phyloP scores from a whole-genome alignment of 2,888 invertebrate species.

The Gortyna flavago region DNA sequence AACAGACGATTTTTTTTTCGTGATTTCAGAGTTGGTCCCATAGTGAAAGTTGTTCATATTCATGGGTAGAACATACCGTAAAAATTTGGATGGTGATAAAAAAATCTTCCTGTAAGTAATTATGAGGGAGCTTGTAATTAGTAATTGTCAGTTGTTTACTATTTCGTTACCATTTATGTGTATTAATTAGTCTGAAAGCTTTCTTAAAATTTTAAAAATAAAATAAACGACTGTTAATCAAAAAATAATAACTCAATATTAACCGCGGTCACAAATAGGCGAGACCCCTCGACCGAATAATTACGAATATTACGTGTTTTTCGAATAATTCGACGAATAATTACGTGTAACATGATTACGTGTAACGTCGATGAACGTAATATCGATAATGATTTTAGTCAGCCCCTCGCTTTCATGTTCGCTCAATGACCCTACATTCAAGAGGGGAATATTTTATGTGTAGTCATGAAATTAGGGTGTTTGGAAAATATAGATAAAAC shows the following conservation, averaged over 20 bases:
- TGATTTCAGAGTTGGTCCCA: no score
- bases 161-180: no score
- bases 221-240: background rate
- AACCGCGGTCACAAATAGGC: background rate
- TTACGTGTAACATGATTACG: constrained; percentile 3
- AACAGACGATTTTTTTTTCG: no score
- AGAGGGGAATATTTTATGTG: constrained; percentile 17
- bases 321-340: no score
- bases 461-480: background rate
- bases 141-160: no score
- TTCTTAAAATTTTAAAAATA: no score
- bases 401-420: constrained; percentile 25
- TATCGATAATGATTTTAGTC: constrained; percentile 45
- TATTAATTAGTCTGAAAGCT: no score
- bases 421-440: constrained; percentile 28
- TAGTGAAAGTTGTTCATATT: no score
- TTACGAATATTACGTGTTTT: constrained; percentile 19
- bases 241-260: background rate
- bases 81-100: no score
- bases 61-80: no score
- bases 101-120: no score
- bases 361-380: constrained; percentile 19
- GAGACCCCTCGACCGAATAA: background rate
- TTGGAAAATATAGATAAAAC: background rate
- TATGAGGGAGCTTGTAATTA: no score